Conservation (phyloP, 2,888 invertebrate genomes). For the Lathronympha strigana region DNA sequence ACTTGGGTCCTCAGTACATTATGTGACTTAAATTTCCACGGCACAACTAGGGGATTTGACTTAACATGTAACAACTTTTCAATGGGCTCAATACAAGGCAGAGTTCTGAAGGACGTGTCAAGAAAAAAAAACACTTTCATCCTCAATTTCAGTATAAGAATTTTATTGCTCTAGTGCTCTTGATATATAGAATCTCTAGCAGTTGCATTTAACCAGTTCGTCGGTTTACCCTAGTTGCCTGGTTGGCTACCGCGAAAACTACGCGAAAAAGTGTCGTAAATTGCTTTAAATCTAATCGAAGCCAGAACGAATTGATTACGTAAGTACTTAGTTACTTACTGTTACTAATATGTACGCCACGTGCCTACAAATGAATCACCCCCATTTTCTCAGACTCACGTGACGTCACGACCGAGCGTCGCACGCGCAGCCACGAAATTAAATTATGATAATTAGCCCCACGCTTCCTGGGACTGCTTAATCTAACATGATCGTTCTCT, state of each 20-base stretch:
- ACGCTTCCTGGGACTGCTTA: conserved; percentile 62
- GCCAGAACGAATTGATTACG: neutral
- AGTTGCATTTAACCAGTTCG: too few species aligned
- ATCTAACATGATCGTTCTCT: conserved; percentile 34
- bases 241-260: too few species aligned
- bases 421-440: conserved; percentile 76
- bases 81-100: too few species aligned
- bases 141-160: too few species aligned
- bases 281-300: neutral
- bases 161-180: too few species aligned
- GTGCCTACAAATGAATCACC: conserved; percentile 77
- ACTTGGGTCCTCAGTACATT: neutral
- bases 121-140: too few species aligned
- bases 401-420: conserved; percentile 80
- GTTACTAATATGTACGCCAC: conserved; percentile 58
- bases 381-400: conserved; percentile 65
- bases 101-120: too few species aligned
- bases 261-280: too few species aligned
- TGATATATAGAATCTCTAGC: too few species aligned
- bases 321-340: conserved; percentile 10
- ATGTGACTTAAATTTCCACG: neutral
- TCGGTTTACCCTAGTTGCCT: too few species aligned
- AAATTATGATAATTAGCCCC: conserved; percentile 62
- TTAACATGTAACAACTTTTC: too few species aligned
- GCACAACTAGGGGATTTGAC: neutral